Evolutionary conservation across 1,140 invertebrate species (phyloP), one percentile per base, ranked within the genome.

Genomic region (Oryzaephilus surinamensis): DNA sequence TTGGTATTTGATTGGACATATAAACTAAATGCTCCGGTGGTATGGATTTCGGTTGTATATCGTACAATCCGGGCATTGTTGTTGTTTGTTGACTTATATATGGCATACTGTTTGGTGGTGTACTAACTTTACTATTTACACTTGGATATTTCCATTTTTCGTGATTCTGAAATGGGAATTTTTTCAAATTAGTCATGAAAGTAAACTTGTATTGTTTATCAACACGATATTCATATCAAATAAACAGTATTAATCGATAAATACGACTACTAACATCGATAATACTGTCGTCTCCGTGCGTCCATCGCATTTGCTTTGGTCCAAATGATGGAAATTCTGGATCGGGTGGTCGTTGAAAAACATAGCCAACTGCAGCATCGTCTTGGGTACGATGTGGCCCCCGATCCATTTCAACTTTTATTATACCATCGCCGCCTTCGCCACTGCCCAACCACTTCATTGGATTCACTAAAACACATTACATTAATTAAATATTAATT

Each of bases 351-450:
- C 85, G 65, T 67, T 89, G 85, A 63, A 86, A 91, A 38, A 87
- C 81, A 62, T 91, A 91, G 50, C 84, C 79, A 44, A 90, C 84
- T 58, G 81, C 79, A 35, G 83, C 83, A 71, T 90, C 87, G 62
- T 90, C 86, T 48, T 63, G 61, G 30, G 58, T 55, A 36, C 57
- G 50, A 44, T 62, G 60, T 20, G 52, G 60, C 11, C 51, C 53
- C 36, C 52, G 48, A 38, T 60, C 59, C 58, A 61, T 60, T 38
- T 61, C 55, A 32, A 48, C 48, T 45, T 48, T 47, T 10, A 36
- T 42, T 43, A 34, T 43, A 33, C 50, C 58, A 57, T 58, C 58
- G 43, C 45, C 51, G 44, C 44, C 50, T 43, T 55, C 52, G 42
- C 55, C 57, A 43, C 54, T 54, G 33, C 57, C 59, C 52, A 61